Evolutionary conservation across 2,113 vertebrate genomes (phyloP).

Genomic region (Haemorhous mexicanus): DNA sequence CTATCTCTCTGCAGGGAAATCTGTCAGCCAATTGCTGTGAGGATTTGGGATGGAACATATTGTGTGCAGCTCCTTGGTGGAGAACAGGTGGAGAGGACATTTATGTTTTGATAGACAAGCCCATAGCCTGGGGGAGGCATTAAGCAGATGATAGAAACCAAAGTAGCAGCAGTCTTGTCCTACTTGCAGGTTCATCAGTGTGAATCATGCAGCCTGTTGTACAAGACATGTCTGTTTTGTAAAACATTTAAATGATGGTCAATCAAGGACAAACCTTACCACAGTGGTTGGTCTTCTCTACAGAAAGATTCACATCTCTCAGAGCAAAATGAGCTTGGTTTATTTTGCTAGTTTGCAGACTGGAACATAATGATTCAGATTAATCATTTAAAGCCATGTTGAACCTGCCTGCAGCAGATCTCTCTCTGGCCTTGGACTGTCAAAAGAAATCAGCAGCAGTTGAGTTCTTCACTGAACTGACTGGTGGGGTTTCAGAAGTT

Average conservation of each 20-base stretch:
- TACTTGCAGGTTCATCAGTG: conserved; percentile 1
- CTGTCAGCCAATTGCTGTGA: not conserved
- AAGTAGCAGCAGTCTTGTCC: not conserved
- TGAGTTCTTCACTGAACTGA: not conserved
- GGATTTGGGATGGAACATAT: not conserved
- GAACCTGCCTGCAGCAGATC: not conserved
- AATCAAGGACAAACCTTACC: not conserved
- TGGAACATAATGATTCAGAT: not conserved
- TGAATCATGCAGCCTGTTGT: conserved; percentile 38
- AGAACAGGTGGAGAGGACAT: not conserved
- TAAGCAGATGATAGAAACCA: not conserved
- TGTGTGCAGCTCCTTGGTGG: not conserved
- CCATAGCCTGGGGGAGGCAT: not conserved
- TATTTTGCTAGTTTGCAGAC: not conserved
- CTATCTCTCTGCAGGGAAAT: not conserved
- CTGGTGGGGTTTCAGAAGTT: not conserved
- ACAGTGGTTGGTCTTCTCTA: not conserved
- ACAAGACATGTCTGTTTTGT: conserved; percentile 3
- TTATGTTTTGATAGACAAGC: not conserved
- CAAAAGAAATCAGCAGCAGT: conserved; percentile 4
- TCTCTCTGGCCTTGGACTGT: not conserved
- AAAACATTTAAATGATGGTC: not conserved
- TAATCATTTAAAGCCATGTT: not conserved
- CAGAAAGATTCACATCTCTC: not conserved
- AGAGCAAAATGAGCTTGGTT: not conserved